Conservation (phyloP, 2,888 invertebrate genomes). For the Hemistola chrysoprasaria region DNA sequence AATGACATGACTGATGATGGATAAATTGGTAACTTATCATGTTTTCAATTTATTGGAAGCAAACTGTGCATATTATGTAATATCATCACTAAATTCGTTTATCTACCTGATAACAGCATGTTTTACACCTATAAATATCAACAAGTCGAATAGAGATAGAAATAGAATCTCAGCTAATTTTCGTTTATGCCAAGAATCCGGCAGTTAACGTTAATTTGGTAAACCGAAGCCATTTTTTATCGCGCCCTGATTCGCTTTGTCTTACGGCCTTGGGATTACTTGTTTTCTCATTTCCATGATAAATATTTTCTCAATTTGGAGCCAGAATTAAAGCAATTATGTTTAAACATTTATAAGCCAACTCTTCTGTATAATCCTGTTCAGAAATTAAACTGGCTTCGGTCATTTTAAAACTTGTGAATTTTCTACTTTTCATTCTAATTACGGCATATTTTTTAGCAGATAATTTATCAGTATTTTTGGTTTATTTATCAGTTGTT, state of each 20-base stretch:
- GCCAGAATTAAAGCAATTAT: slow-evolving; percentile 42
- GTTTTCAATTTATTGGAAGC: too few relatives aligned
- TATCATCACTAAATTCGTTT: too few relatives aligned
- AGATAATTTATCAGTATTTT: too few relatives aligned
- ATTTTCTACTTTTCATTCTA: neutral
- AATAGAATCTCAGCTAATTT: slow-evolving; percentile 23
- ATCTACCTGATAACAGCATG: neutral
- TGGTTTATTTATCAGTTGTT: too few relatives aligned
- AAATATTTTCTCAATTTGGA: slow-evolving; percentile 49
- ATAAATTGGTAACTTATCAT: too few relatives aligned
- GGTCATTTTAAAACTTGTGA: neutral
- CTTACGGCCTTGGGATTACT: slow-evolving; percentile 33
- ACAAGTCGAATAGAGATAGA: slow-evolving; percentile 11
- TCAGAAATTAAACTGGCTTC: slow-evolving; percentile 10
- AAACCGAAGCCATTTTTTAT: slow-evolving; percentile 38
- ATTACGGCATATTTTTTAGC: too few relatives aligned
- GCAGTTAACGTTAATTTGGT: slow-evolving; percentile 31
- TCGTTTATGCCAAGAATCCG: slow-evolving; percentile 16
- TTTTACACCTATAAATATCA: slow-evolving; percentile 2
- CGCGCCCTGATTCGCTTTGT: slow-evolving; percentile 37
- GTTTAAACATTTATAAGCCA: slow-evolving; percentile 36
- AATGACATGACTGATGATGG: too few relatives aligned
- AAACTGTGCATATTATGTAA: too few relatives aligned
- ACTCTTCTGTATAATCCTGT: slow-evolving; percentile 5
- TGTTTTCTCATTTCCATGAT: slow-evolving; percentile 47